Conservation (phyloP, 2,888 invertebrate species). For the Hypercompe scribonia region DNA sequence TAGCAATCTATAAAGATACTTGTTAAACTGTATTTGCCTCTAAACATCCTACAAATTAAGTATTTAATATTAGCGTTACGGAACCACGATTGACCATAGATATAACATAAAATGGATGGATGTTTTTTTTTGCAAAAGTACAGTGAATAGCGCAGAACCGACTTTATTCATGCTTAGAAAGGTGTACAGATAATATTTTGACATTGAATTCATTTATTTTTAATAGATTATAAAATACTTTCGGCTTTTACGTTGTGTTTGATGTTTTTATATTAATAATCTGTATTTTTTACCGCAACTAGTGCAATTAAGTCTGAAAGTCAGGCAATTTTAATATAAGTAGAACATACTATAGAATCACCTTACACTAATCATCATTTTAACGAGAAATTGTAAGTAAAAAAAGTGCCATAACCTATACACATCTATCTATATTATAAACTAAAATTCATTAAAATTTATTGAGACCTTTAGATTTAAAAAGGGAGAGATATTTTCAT, state of each 20-base stretch:
- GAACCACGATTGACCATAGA: not conserved
- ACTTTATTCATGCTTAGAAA: slow-evolving; percentile 4
- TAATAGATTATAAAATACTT: not conserved
- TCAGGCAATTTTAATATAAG: too few relatives aligned
- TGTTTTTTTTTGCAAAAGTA: not conserved
- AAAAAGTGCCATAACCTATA: too few relatives aligned
- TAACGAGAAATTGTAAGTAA: too few relatives aligned
- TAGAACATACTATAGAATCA: too few relatives aligned
- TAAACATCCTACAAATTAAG: not conserved
- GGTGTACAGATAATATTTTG: slow-evolving; percentile 15
- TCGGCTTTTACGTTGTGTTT: not conserved
- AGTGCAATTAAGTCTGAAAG: too few relatives aligned
- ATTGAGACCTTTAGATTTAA: too few relatives aligned
- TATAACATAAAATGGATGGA: not conserved
- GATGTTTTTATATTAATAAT: not conserved
- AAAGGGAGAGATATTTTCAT: too few relatives aligned
- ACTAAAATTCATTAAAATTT: too few relatives aligned
- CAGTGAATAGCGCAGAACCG: slow-evolving; percentile 23
- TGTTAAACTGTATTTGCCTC: too few relatives aligned
- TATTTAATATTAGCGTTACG: not conserved
- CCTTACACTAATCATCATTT: too few relatives aligned
- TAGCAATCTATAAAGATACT: not conserved
- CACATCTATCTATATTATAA: not conserved
- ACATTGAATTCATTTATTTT: slow-evolving; percentile 13
- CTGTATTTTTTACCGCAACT: too few relatives aligned